Conservation (phyloP, 2,888 invertebrate species). For the Drosophila niveifrons region DNA sequence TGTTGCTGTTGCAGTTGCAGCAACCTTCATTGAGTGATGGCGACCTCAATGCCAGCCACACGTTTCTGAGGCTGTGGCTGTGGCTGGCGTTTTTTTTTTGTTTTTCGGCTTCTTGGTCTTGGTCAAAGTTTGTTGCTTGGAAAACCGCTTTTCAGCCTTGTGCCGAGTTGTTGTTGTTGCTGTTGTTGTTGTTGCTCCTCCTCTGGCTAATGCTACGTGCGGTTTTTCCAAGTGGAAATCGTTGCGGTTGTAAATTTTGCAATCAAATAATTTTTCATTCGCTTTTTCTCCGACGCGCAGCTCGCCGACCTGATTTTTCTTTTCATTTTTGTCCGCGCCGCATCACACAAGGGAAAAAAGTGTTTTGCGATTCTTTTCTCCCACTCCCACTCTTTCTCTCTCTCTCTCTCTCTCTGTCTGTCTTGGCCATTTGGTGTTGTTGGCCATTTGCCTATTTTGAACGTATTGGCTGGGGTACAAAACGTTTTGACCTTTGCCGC, state of each 20-base stretch:
- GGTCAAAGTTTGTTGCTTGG: constrained; percentile 68
- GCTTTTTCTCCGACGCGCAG: constrained; percentile 65
- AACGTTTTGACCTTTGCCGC: constrained; percentile 78
- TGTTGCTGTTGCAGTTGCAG: constrained; percentile 20
- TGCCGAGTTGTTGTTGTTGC: constrained; percentile 35
- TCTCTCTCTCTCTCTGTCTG: not conserved
- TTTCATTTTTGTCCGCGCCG: constrained; percentile 73
- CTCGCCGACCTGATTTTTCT: constrained; percentile 80
- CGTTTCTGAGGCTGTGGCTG: constrained; percentile 66
- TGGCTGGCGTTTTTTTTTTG: constrained; percentile 56
- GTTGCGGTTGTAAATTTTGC: constrained; percentile 80
- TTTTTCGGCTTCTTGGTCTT: constrained; percentile 76
- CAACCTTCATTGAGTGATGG: constrained; percentile 70
- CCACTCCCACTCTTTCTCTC: not conserved
- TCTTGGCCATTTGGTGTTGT: constrained; percentile 2
- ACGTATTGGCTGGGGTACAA: constrained; percentile 41
- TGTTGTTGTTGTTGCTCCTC: constrained; percentile 37
- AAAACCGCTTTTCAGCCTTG: constrained; percentile 53
- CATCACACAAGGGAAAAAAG: constrained; percentile 52
- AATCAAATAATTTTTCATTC: constrained; percentile 80
- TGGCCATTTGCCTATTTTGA: constrained; percentile 19
- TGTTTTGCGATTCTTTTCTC: constrained; percentile 28
- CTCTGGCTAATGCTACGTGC: constrained; percentile 55
- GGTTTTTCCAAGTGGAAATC: constrained; percentile 69
- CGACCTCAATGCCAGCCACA: constrained; percentile 77